phyloP scores from a whole-genome alignment of 1,140 invertebrate species.

The Zaprionus lachaisei region DNA sequence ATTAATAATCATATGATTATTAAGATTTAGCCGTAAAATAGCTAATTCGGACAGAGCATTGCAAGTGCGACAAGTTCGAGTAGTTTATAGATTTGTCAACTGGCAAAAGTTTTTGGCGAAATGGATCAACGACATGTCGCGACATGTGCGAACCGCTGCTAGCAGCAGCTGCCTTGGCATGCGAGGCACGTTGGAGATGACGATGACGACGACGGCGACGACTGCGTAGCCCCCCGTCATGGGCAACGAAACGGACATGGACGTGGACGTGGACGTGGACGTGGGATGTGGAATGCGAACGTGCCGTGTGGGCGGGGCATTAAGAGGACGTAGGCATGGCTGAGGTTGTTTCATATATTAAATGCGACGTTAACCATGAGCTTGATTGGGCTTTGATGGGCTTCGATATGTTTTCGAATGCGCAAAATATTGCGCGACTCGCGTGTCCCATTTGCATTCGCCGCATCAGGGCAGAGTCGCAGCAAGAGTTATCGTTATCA shows the following conservation, averaged over 20 bases:
- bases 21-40: neutral
- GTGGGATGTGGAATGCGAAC: slow-evolving; percentile 9
- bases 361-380: slow-evolving; percentile 78
- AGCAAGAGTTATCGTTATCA: slow-evolving; percentile 68
- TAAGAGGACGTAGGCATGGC: neutral
- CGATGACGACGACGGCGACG: slow-evolving; percentile 61
- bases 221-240: slow-evolving; percentile 44
- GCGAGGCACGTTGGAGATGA: slow-evolving; percentile 68
- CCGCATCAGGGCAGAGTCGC: neutral
- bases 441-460: slow-evolving; percentile 57
- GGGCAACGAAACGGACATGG: slow-evolving; percentile 45
- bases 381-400: slow-evolving; percentile 70
- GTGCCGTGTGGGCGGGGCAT: neutral
- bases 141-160: slow-evolving; percentile 22
- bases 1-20: no score
- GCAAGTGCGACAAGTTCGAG: neutral
- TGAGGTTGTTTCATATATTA: slow-evolving; percentile 60
- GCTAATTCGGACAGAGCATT: neutral
- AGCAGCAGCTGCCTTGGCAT: slow-evolving; percentile 49
- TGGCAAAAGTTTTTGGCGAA: slow-evolving; percentile 50
- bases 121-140: slow-evolving; percentile 48
- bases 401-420: slow-evolving; percentile 73
- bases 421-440: slow-evolving; percentile 65
- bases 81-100: slow-evolving; percentile 26
- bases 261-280: slow-evolving; percentile 28